These are phyloP conservation scores for Epinephelus malabaricus DNA, from an alignment of 2,797 vertebrate species.

Conservation along the genomic window DNA sequence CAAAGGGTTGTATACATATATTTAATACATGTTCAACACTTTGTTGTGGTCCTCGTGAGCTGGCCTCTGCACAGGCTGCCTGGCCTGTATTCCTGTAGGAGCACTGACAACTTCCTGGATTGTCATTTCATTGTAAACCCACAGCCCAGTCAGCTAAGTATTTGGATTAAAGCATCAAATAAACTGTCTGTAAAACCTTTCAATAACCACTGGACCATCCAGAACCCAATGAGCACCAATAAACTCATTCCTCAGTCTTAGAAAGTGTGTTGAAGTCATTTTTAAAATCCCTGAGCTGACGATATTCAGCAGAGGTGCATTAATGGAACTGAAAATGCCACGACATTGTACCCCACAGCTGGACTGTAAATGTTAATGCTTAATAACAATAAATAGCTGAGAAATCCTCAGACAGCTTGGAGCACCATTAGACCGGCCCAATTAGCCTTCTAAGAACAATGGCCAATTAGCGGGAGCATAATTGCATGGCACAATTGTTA, in stretches of 20 bases:
- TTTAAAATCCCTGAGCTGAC: slow-evolving; percentile 30
- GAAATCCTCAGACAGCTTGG: slow-evolving; percentile 39
- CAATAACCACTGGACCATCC: slow-evolving; percentile 6
- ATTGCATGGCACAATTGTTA: slow-evolving; percentile 19
- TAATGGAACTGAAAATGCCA: slow-evolving; percentile 49
- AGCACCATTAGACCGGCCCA: slow-evolving; percentile 24
- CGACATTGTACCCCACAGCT: slow-evolving; percentile 25
- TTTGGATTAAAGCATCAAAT: slow-evolving; percentile 11
- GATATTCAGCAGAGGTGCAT: slow-evolving; percentile 19
- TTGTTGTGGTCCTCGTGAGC: neutral
- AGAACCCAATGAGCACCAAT: slow-evolving; percentile 8
- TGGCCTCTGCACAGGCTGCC: neutral
- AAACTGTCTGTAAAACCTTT: neutral
- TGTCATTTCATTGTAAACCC: neutral
- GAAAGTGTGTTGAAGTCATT: slow-evolving; percentile 32
- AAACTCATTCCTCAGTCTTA: slow-evolving; percentile 23
- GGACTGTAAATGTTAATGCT: slow-evolving; percentile 52
- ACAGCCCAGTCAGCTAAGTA: neutral
- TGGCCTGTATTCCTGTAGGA: neutral
- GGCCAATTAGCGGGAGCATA: slow-evolving; percentile 30
- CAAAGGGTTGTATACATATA: slow-evolving; percentile 1
- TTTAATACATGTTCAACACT: slow-evolving; percentile 32
- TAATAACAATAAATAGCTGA: slow-evolving; percentile 44
- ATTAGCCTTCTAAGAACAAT: slow-evolving; percentile 48
- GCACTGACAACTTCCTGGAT: neutral